Evolutionary conservation across 2,888 invertebrate genomes (phyloP).

Genomic region (Erebia ligea): DNA sequence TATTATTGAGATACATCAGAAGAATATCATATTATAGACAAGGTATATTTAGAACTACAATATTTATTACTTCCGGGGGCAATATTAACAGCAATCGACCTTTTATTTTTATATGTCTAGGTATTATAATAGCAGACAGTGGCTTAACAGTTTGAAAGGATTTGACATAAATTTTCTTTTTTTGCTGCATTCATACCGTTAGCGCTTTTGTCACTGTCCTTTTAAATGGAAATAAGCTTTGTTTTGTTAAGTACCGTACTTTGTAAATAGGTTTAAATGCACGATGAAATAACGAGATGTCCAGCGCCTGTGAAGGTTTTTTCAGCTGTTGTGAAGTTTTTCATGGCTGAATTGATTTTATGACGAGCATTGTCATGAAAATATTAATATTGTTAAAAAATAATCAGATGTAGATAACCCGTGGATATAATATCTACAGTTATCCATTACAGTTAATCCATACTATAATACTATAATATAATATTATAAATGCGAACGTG

Average conservation of each 20-base stretch:
- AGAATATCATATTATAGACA: too few relatives aligned
- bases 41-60: too few relatives aligned
- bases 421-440: neutral
- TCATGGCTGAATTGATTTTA: too few relatives aligned
- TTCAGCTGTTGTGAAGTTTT: neutral
- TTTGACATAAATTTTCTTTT: slow-evolving; percentile 37
- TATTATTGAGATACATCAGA: too few relatives aligned
- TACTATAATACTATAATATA: too few relatives aligned
- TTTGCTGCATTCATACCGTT: slow-evolving; percentile 32
- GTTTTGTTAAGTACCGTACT: slow-evolving; percentile 28
- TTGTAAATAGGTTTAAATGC: slow-evolving; percentile 16
- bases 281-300: slow-evolving; percentile 29
- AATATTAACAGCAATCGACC: neutral
- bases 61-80: too few relatives aligned
- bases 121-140: neutral
- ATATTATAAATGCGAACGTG: too few relatives aligned
- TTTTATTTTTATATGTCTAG: neutral
- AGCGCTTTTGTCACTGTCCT: slow-evolving; percentile 35
- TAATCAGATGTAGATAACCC: too few relatives aligned
- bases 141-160: slow-evolving; percentile 30
- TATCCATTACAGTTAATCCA: too few relatives aligned
- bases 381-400: neutral
- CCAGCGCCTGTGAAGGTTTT: slow-evolving; percentile 33
- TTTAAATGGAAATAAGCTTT: slow-evolving; percentile 33
- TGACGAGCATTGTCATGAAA: too few relatives aligned